phyloP scores from a whole-genome alignment of 1,140 invertebrate species.

The Aphis gossypii region DNA sequence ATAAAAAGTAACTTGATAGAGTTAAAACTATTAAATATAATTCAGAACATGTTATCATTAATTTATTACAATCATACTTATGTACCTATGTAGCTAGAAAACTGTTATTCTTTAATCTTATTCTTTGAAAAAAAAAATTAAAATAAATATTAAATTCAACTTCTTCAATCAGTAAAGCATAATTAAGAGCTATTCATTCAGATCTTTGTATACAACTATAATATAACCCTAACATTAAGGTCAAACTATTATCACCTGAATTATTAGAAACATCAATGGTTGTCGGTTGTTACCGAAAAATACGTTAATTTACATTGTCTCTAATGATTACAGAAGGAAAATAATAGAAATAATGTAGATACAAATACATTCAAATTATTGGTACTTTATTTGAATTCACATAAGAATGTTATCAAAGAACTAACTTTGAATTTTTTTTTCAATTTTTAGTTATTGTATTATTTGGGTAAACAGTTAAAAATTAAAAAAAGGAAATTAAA shows the following conservation, averaged over 20 bases:
- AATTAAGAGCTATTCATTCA: not conserved
- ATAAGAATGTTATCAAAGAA: not conserved
- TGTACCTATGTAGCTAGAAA: not conserved
- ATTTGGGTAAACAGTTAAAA: not conserved
- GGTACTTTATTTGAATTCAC: not conserved
- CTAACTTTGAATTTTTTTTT: not conserved
- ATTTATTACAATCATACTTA: not conserved
- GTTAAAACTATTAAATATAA: not conserved
- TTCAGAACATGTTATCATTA: conserved; percentile 14
- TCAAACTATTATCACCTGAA: conserved; percentile 22
- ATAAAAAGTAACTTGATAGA: not conserved
- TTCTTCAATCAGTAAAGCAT: conserved; percentile 5
- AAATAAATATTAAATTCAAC: not conserved
- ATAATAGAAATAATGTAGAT: not conserved
- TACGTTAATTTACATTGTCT: not conserved
- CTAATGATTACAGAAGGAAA: not conserved
- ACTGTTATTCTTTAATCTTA: conserved; percentile 30
- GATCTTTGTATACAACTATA: not conserved
- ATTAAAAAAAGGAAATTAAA: not conserved
- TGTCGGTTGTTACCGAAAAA: conserved; percentile 7
- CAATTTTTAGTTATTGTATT: not conserved
- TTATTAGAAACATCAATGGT: not conserved
- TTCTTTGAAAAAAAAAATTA: not conserved
- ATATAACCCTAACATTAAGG: not conserved
- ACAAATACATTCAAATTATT: not conserved